These are phyloP conservation scores for Ceraclea dissimilis DNA, from an alignment of 2,888 invertebrate species.

Conservation along the genomic window DNA sequence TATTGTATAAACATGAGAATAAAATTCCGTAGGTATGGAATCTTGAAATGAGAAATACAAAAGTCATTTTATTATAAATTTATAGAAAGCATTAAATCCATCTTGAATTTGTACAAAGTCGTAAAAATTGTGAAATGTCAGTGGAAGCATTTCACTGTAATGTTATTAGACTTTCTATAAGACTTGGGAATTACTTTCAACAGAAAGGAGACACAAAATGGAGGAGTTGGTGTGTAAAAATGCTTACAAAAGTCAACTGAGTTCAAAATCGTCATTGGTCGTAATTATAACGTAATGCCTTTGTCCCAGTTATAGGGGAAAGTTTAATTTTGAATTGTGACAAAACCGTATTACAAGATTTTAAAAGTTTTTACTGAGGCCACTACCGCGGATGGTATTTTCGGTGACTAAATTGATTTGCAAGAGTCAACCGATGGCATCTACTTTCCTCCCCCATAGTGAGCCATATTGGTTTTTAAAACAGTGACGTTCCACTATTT, in stretches of 20 bases:
- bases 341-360: slow-evolving; percentile 25
- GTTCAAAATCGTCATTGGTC: slow-evolving; percentile 11
- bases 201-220: too few species aligned
- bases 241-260: slow-evolving; percentile 15
- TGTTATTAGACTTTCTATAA: background rate
- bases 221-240: slow-evolving; percentile 1
- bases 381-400: background rate
- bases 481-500: background rate
- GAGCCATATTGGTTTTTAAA: slow-evolving; percentile 12
- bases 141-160: background rate
- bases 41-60: too few species aligned
- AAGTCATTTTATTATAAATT: too few species aligned
- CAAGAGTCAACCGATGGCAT: slow-evolving; percentile 10
- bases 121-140: background rate
- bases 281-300: slow-evolving; percentile 22
- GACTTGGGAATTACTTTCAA: background rate
- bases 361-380: slow-evolving; percentile 20
- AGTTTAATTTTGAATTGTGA: slow-evolving; percentile 25
- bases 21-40: too few species aligned
- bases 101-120: background rate
- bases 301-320: slow-evolving; percentile 19
- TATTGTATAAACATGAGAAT: too few species aligned
- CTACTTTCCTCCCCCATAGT: slow-evolving; percentile 18
- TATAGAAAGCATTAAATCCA: too few species aligned
- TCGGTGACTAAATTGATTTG: slow-evolving; percentile 17